These are phyloP conservation scores for Aspidapion aeneum DNA, from an alignment of 2,888 invertebrate genomes.

Conservation along the genomic window DNA sequence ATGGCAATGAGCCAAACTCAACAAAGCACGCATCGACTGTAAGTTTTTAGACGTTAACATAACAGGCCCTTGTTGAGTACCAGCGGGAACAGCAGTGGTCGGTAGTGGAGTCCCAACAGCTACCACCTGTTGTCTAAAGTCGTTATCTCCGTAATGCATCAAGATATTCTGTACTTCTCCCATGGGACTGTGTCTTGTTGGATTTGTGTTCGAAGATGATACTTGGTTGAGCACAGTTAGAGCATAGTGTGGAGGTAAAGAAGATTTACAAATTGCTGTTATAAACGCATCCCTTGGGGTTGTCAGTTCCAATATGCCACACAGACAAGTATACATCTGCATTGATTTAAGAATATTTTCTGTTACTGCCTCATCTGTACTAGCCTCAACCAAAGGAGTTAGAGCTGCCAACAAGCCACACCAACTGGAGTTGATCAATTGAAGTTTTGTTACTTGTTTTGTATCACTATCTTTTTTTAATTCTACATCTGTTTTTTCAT, in stretches of 20 bases:
- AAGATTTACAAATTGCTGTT: constrained; percentile 93
- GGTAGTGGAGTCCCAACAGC: constrained; percentile 96
- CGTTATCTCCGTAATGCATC: constrained; percentile 59
- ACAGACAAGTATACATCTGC: constrained; percentile 85
- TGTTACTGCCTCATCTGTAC: constrained; percentile 88
- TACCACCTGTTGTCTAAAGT: constrained; percentile 91
- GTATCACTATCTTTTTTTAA: constrained; percentile 18
- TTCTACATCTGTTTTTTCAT: constrained; percentile 12
- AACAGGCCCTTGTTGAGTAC: constrained; percentile 83
- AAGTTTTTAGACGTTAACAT: constrained; percentile 98
- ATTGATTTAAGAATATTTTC: constrained; percentile 91
- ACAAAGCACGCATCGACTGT: constrained; percentile 90
- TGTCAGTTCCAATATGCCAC: constrained; percentile 76
- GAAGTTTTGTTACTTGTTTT: constrained; percentile 44
- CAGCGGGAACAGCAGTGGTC: constrained; percentile 73
- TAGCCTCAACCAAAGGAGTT: constrained; percentile 89
- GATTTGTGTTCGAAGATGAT: constrained; percentile 50
- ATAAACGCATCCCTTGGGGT: constrained; percentile 91
- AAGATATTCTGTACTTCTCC: constrained; percentile 40
- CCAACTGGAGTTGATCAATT: constrained; percentile 93
- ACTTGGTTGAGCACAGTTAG: constrained; percentile 75
- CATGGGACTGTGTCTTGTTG: constrained; percentile 33
- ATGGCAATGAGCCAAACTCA: constrained; percentile 87
- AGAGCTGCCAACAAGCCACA: constrained; percentile 90
- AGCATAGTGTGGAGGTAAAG: constrained; percentile 93